phyloP scores from a whole-genome alignment of 2,888 invertebrate species.

The Clusia tigrina region DNA sequence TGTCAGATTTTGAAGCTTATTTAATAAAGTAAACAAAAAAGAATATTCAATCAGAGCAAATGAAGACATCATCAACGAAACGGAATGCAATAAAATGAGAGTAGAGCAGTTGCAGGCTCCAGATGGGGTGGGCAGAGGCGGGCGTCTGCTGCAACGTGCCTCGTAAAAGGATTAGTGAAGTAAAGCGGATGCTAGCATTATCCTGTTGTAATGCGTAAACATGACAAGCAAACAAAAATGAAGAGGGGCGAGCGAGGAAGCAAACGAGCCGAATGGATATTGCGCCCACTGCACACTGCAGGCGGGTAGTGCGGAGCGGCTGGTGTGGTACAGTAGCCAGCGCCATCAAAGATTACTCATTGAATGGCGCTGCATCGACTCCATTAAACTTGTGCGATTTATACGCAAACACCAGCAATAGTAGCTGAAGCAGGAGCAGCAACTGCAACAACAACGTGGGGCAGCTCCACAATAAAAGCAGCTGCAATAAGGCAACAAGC shows the following conservation, averaged over 20 bases:
- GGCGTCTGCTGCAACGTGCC: neutral
- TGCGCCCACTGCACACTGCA: neutral
- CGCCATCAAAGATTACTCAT: slow-evolving; percentile 11
- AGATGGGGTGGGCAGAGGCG: too few species aligned
- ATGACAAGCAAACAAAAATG: slow-evolving; percentile 1
- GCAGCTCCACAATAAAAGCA: neutral
- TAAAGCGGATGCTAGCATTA: neutral
- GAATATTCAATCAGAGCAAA: neutral
- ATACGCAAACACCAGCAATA: slow-evolving; percentile 2
- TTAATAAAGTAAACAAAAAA: neutral
- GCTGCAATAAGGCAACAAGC: neutral
- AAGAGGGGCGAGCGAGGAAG: neutral
- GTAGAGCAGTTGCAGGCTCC: too few species aligned
- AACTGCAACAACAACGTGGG: slow-evolving; percentile 7
- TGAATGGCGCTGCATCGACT: slow-evolving; percentile 20
- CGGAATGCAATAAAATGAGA: too few species aligned
- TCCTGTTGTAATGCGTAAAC: slow-evolving; percentile 16
- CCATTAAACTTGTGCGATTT: slow-evolving; percentile 21
- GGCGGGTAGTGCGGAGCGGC: neutral
- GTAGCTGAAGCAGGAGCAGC: neutral
- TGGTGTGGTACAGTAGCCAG: neutral
- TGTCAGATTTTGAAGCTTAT: neutral
- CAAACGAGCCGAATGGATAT: slow-evolving; percentile 3
- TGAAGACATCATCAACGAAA: too few species aligned
- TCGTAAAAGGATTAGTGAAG: slow-evolving; percentile 11